A percentile compares a stretch with the other conserved stretches of the same genome.
These are phyloP conservation scores for Sebastes ruberrimus DNA, from an alignment of 2,797 vertebrate genomes.

Conservation along the genomic window DNA sequence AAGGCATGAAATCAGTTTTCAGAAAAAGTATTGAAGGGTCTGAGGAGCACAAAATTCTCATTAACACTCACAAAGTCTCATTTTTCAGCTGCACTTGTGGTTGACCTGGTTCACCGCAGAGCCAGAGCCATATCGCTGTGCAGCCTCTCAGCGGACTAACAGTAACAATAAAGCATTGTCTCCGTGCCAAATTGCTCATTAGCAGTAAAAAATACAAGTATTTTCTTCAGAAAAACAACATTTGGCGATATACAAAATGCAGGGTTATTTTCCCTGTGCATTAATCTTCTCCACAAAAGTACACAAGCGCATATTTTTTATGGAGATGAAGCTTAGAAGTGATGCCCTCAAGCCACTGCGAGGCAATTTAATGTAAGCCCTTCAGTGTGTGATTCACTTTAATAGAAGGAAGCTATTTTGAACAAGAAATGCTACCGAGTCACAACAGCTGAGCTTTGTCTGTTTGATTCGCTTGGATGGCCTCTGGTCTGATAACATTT, in stretches of 20 bases:
- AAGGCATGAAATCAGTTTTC: not conserved
- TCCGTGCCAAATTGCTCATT: conserved; percentile 55
- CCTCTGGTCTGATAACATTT: conserved; percentile 60
- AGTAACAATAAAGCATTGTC: conserved; percentile 54
- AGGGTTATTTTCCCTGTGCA: conserved; percentile 7
- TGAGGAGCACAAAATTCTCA: not conserved
- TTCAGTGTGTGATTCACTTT: conserved; percentile 34
- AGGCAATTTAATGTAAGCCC: conserved; percentile 32
- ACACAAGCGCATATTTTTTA: conserved; percentile 23
- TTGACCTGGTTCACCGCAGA: conserved; percentile 45
- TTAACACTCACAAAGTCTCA: conserved; percentile 32
- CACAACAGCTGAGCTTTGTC: conserved; percentile 45
- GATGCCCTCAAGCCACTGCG: conserved; percentile 19
- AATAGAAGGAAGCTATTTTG: conserved; percentile 35
- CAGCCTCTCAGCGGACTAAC: conserved; percentile 35
- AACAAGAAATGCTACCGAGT: conserved; percentile 40
- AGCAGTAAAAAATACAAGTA: conserved; percentile 31
- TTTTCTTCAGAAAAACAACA: conserved; percentile 10
- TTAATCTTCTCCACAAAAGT: conserved; percentile 14
- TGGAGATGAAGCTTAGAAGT: conserved; percentile 31
- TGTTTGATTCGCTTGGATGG: conserved; percentile 55
- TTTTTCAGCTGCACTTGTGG: conserved; percentile 27
- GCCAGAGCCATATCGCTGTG: not conserved
- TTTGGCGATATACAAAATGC: conserved; percentile 21
- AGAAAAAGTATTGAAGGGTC: not conserved